Evolutionary conservation across 2,888 invertebrate species (phyloP), one percentile per base, ranked within the genome.

Genomic region (Drosophila testacea): DNA sequence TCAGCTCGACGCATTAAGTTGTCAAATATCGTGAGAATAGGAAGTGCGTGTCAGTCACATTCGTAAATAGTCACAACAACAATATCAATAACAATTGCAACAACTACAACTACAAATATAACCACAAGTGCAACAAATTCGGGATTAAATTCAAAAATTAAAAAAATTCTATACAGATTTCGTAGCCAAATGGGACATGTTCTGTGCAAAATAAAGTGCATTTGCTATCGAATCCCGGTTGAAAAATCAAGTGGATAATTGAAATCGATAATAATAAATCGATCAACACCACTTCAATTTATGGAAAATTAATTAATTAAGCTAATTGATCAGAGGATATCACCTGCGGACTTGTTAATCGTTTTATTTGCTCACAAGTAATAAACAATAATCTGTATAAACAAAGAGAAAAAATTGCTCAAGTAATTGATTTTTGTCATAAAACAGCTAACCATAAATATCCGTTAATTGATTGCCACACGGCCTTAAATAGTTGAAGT

Each of bases 21-120:
- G 79, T 81, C 79, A 84, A 86, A 83, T 79, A 80, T 84, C 84
- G 90, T 83, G 88, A 84, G 85, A 88, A 86, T 83, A 84, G 84
- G 90, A 90, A 90, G 89, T 90, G 85, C 81, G 82, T 80, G 85
- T 64, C 77, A 79, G 77, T 73, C 80, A 56, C 54, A 79, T 73
- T 88, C 83, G 63, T 71, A 70, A 55, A 64, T 41, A 77, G 44
- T 66, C 56, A 78, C 66, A 79, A 69, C 52, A 52, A 52, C 9
- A 71, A 44, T 36, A 34, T 34, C 27, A n/a, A 30, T 11, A 54
- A 32, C 11, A 39, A 41, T 9, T 30, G 47, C 13, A 44, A 50
- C 27, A 41, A 2, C 22, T 22, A 48, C 32, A 64, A 69, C 27
- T 44, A 44, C 50, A 57, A 39, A 28, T 47, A 16, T n/a, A 32